Percentiles rank a stretch among this genome's conserved stretches.
Conservation (phyloP, 2,797 vertebrate species). For the Acridotheres tristis region DNA sequence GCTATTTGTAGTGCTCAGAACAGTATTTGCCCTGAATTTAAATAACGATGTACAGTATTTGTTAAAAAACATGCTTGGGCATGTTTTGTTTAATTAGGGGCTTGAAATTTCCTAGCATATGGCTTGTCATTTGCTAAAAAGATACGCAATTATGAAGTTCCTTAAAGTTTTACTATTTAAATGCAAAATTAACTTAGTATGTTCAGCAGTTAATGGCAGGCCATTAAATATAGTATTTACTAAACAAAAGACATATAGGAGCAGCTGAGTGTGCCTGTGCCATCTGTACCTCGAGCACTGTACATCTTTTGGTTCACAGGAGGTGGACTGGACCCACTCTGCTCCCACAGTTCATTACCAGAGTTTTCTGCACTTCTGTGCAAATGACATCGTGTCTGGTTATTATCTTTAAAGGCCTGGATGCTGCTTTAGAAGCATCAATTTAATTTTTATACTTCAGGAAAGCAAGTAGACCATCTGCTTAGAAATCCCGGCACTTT, state of each 20-base stretch:
- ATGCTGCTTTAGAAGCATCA: slow-evolving; percentile 20
- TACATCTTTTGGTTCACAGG: neutral
- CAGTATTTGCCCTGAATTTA: slow-evolving; percentile 63
- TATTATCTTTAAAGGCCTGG: slow-evolving; percentile 44
- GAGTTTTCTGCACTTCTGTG: neutral
- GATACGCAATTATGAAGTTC: slow-evolving; percentile 60
- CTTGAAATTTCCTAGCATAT: slow-evolving; percentile 73
- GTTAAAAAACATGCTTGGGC: slow-evolving; percentile 65
- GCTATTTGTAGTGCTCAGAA: slow-evolving; percentile 64
- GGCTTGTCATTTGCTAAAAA: slow-evolving; percentile 69
- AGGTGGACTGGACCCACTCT: neutral
- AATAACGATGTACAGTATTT: slow-evolving; percentile 66
- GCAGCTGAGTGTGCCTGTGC: neutral
- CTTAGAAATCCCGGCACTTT: slow-evolving; percentile 2
- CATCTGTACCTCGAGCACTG: neutral
- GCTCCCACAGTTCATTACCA: slow-evolving; percentile 1
- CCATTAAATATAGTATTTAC: slow-evolving; percentile 49
- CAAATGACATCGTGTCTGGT: neutral
- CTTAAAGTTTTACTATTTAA: slow-evolving; percentile 65
- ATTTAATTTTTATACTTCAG: slow-evolving; percentile 32
- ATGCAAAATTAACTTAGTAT: slow-evolving; percentile 26
- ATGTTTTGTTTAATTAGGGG: slow-evolving; percentile 75
- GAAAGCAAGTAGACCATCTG: slow-evolving; percentile 52
- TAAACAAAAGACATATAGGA: slow-evolving; percentile 12
- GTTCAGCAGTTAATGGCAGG: neutral